phyloP scores from a whole-genome alignment of 2,113 vertebrate genomes.

The Alligator sinensis region DNA sequence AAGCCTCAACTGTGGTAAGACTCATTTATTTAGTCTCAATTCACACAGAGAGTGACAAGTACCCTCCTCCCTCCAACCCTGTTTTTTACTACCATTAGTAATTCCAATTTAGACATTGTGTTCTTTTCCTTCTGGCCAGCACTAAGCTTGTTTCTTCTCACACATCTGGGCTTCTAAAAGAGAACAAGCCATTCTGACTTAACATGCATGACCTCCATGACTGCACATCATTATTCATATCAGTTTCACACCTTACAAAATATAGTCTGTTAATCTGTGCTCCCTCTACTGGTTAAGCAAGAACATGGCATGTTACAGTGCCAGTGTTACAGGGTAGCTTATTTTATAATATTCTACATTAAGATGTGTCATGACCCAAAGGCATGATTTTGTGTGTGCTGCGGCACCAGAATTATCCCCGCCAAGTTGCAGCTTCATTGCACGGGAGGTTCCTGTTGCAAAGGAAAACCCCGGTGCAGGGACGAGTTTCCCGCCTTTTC shows the following conservation, averaged over 20 bases:
- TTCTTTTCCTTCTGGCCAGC: neutral
- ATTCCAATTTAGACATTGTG: neutral
- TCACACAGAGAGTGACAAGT: neutral
- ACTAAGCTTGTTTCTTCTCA: neutral
- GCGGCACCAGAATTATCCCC: too few species aligned
- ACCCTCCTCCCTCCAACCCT: neutral
- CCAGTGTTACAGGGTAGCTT: neutral
- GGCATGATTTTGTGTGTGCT: too few species aligned
- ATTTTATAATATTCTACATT: neutral
- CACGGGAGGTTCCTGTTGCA: too few species aligned
- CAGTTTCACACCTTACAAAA: fast-evolving
- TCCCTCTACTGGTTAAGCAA: constrained; percentile 34
- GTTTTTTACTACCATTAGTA: neutral
- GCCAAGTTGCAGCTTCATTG: too few species aligned
- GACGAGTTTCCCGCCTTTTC: too few species aligned
- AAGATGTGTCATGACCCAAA: too few species aligned
- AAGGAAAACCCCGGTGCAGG: too few species aligned
- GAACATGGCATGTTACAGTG: neutral
- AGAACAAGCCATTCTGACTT: neutral
- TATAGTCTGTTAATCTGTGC: constrained; percentile 25
- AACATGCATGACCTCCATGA: neutral
- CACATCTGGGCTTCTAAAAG: fast-evolving
- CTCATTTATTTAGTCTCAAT: neutral
- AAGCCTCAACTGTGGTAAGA: neutral
- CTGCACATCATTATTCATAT: neutral